phyloP scores from a whole-genome alignment of 2,797 vertebrate genomes.

The Sciaenops ocellatus region DNA sequence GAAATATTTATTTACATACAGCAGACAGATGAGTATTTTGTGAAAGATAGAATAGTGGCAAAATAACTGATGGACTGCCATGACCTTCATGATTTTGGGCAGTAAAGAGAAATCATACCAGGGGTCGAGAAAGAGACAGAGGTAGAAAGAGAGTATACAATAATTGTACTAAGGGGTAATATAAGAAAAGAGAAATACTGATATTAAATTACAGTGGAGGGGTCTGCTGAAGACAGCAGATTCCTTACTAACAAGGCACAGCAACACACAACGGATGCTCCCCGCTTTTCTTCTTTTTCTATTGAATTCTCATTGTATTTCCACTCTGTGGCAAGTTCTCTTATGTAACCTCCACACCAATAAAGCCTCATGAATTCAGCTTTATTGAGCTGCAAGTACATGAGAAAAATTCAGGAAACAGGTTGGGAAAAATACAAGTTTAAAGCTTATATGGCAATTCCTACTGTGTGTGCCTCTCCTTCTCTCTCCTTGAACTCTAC shows the following conservation, averaged over 20 bases:
- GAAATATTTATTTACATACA: slow-evolving; percentile 40
- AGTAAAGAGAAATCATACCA: slow-evolving; percentile 65
- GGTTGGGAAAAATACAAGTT: slow-evolving; percentile 15
- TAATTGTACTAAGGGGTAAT: slow-evolving; percentile 56
- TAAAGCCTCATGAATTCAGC: slow-evolving; percentile 36
- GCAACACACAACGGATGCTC: slow-evolving; percentile 38
- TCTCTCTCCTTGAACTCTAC: slow-evolving; percentile 21
- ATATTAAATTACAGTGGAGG: slow-evolving; percentile 55
- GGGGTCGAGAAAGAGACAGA: neutral
- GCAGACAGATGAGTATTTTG: slow-evolving; percentile 20
- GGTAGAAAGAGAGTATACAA: neutral
- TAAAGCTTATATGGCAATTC: slow-evolving; percentile 29
- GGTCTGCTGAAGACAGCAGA: slow-evolving; percentile 42
- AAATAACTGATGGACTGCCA: slow-evolving; percentile 64
- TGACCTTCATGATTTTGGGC: slow-evolving; percentile 66
- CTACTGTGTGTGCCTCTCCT: slow-evolving; percentile 20
- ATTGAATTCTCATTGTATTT: slow-evolving; percentile 43
- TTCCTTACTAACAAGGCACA: slow-evolving; percentile 64
- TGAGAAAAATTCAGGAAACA: slow-evolving; percentile 34
- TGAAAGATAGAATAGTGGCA: slow-evolving; percentile 41
- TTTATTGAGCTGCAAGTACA: slow-evolving; percentile 22
- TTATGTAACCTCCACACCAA: slow-evolving; percentile 33
- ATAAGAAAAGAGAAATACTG: slow-evolving; percentile 51
- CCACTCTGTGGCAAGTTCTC: slow-evolving; percentile 25
- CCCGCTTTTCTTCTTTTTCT: slow-evolving; percentile 11